These are phyloP conservation scores for Myiozetetes cayanensis DNA, from an alignment of 2,113 vertebrate genomes.

Conservation along the genomic window DNA sequence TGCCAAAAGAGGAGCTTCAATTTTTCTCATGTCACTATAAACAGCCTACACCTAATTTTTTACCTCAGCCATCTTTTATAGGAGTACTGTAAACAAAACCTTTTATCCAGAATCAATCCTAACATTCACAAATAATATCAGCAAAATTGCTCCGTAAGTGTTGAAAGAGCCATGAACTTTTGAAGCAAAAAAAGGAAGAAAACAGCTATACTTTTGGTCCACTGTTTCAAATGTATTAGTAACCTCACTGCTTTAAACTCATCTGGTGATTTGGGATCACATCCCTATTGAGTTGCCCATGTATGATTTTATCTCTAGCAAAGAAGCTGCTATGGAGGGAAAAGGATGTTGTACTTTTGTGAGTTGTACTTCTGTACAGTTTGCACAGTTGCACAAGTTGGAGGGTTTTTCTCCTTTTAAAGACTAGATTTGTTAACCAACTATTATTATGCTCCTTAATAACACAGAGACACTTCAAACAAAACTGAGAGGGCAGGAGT, in stretches of 20 bases:
- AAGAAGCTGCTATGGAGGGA: background rate
- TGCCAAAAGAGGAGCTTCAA: background rate
- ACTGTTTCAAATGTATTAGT: background rate
- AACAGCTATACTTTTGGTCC: background rate
- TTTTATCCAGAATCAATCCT: background rate
- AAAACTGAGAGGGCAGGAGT: background rate
- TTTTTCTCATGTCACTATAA: accelerated
- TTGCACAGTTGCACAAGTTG: background rate
- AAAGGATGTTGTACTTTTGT: background rate
- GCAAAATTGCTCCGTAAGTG: background rate
- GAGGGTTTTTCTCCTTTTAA: background rate
- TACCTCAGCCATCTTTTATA: background rate
- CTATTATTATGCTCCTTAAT: background rate
- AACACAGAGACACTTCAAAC: background rate
- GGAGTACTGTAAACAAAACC: background rate
- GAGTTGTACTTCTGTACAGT: background rate
- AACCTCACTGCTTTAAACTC: background rate
- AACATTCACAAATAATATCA: background rate
- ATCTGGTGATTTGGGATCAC: background rate
- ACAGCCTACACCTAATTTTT: background rate
- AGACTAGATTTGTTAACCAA: background rate
- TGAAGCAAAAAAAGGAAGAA: background rate
- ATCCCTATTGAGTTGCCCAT: background rate
- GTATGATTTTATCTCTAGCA: background rate
- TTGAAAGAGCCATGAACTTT: background rate